Evolutionary conservation across 2,113 vertebrate species (phyloP).

Genomic region (Brachypteracias leptosomus): DNA sequence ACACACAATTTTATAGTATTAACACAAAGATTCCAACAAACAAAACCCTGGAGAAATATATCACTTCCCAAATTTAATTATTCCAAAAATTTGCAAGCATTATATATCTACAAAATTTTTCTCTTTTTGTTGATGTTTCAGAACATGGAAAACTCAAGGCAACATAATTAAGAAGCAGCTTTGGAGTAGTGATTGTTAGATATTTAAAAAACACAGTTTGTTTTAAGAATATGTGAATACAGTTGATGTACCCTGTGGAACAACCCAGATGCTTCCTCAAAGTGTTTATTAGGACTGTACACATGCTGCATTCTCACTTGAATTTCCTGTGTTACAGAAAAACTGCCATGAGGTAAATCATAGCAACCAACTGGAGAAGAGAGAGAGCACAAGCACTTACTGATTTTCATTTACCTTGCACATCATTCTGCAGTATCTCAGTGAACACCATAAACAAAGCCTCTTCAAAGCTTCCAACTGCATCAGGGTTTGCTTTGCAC

Average conservation of each 20-base stretch:
- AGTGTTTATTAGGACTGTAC: neutral
- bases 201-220: neutral
- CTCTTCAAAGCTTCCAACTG: slow-evolving; percentile 93
- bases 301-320: neutral
- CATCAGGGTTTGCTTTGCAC: slow-evolving; percentile 89
- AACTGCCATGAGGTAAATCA: neutral
- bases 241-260: neutral
- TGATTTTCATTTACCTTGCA: slow-evolving; percentile 83
- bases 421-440: slow-evolving; percentile 95
- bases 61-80: neutral
- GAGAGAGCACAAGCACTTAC: neutral
- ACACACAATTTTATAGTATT: neutral
- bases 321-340: neutral
- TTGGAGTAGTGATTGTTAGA: neutral
- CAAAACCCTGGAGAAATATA: neutral
- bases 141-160: neutral
- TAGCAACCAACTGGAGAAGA: neutral
- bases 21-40: neutral
- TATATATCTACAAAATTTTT: neutral
- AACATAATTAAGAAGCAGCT: neutral
- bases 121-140: neutral
- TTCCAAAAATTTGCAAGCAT: neutral
- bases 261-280: neutral
- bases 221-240: neutral
- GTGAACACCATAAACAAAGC: slow-evolving; percentile 97